Evolutionary conservation across 2,888 invertebrate species (phyloP).

Genomic region (Leptinotarsa juncta): DNA sequence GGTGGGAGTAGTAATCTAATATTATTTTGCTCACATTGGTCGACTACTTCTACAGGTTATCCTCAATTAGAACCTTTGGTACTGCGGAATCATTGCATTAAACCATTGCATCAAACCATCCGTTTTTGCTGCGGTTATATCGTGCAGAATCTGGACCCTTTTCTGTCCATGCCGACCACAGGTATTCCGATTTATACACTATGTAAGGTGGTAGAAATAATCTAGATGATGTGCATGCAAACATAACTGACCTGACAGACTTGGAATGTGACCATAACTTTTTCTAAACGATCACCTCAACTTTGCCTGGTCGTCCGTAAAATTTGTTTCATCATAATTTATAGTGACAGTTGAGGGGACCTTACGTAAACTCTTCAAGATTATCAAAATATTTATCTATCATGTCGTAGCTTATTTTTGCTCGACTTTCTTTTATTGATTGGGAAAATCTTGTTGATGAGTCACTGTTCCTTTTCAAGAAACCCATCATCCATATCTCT

Average conservation of each 20-base stretch:
- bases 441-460: too few species aligned
- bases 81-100: not conserved
- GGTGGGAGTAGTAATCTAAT: slow-evolving; percentile 53
- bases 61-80: slow-evolving; percentile 52
- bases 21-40: slow-evolving; percentile 51
- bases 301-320: too few species aligned
- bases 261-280: not conserved
- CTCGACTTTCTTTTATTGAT: too few species aligned
- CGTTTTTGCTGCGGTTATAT: not conserved
- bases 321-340: too few species aligned
- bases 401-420: too few species aligned
- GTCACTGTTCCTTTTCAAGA: too few species aligned
- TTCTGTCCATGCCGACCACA: not conserved
- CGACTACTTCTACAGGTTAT: slow-evolving; percentile 53
- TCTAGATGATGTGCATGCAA: not conserved
- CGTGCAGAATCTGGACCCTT: slow-evolving; percentile 10
- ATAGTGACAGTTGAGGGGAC: too few species aligned
- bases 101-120: not conserved
- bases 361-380: too few species aligned
- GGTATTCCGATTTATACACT: not conserved
- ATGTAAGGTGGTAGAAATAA: not conserved
- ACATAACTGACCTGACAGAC: not conserved
- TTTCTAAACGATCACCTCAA: too few species aligned
- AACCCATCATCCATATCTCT: too few species aligned
- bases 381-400: too few species aligned